A percentile compares a stretch with the other conserved stretches of the same genome.
phyloP scores from a whole-genome alignment of 1,140 invertebrate species.

The Dreissena polymorpha region DNA sequence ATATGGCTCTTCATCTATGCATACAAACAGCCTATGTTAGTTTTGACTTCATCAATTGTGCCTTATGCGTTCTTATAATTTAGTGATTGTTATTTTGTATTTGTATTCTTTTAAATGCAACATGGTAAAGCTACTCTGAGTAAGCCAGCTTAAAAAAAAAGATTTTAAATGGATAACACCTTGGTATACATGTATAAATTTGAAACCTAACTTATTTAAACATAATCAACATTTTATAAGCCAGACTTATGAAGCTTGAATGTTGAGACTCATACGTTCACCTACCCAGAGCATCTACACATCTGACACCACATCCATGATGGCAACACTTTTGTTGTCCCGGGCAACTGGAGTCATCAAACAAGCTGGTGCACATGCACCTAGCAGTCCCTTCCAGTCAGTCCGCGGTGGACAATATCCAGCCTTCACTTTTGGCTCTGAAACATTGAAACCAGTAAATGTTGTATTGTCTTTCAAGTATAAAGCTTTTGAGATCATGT shows the following conservation, averaged over 20 bases:
- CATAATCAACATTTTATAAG: no score
- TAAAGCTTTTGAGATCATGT: no score
- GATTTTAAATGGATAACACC: no score
- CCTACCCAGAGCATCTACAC: slow-evolving; percentile 45
- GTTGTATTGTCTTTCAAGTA: no score
- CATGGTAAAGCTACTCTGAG: no score
- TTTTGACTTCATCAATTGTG: neutral
- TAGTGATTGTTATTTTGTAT: neutral
- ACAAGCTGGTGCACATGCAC: slow-evolving; percentile 40
- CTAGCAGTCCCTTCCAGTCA: slow-evolving; percentile 33
- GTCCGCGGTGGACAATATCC: slow-evolving; percentile 38
- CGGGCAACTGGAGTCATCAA: slow-evolving; percentile 25
- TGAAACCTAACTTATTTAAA: no score
- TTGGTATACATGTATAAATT: no score
- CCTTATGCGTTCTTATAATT: neutral
- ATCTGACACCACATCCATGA: slow-evolving; percentile 46
- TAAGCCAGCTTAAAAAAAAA: no score
- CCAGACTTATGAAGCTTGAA: no score
- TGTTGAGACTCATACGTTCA: neutral
- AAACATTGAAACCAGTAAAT: neutral
- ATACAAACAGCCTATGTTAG: neutral
- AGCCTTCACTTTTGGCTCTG: slow-evolving; percentile 23
- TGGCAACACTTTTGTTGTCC: slow-evolving; percentile 50
- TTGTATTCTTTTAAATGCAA: no score
- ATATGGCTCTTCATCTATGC: slow-evolving; percentile 44